A percentile compares a stretch with the other conserved stretches of the same genome.
These are phyloP conservation scores for Mastacembelus armatus DNA, from an alignment of 2,797 vertebrate genomes.

Conservation along the genomic window DNA sequence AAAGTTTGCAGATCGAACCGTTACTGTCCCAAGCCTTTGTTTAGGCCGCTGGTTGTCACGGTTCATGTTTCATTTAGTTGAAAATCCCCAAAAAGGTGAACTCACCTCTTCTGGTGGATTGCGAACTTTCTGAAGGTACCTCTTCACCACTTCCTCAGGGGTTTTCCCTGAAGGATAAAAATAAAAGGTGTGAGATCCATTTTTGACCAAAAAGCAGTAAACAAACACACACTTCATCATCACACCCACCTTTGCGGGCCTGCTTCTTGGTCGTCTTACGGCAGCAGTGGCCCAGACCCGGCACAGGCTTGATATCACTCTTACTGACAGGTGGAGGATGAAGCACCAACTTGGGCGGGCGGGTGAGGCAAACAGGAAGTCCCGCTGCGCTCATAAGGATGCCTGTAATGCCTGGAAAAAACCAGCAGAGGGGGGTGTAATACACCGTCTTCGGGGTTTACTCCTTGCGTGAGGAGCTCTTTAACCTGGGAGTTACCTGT, in stretches of 20 bases:
- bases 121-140: constrained; percentile 95
- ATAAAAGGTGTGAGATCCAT: not conserved
- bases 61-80: not conserved
- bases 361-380: constrained; percentile 94
- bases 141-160: constrained; percentile 94
- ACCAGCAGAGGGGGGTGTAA: constrained; percentile 51
- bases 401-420: constrained; percentile 90
- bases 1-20: too few species aligned
- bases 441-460: not conserved
- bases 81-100: not conserved
- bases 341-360: constrained; percentile 93
- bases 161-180: constrained; percentile 87
- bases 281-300: constrained; percentile 93
- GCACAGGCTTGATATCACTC: constrained; percentile 95
- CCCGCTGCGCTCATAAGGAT: constrained; percentile 97
- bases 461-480: not conserved
- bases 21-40: too few species aligned
- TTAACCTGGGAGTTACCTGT: not conserved
- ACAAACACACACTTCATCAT: not conserved
- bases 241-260: constrained; percentile 89
- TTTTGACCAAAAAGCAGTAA: too few species aligned
- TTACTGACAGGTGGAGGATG: constrained; percentile 96
- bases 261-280: constrained; percentile 97
- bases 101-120: constrained; percentile 93
- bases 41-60: not conserved